Conservation (phyloP, 1,140 invertebrate species). For the Drosophila ironensis region DNA sequence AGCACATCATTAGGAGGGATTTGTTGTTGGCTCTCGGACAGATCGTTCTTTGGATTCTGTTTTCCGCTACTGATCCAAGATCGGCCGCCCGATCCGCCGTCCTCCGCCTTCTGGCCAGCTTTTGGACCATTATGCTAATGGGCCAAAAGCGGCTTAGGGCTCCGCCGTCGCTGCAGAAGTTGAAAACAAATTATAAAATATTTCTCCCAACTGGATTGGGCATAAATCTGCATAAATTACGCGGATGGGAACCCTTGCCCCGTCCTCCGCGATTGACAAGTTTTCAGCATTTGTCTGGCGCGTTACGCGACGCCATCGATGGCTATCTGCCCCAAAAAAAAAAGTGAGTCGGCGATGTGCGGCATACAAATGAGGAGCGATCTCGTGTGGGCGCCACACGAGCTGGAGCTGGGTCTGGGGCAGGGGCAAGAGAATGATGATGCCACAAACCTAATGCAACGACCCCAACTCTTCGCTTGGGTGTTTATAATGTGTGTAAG, state of each 20-base stretch:
- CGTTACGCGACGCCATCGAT: slow-evolving; percentile 70
- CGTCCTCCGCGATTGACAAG: slow-evolving; percentile 59
- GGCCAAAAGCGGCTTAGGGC: slow-evolving; percentile 37
- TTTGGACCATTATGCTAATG: slow-evolving; percentile 69
- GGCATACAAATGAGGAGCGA: slow-evolving; percentile 63
- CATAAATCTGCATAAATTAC: slow-evolving; percentile 71
- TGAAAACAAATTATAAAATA: slow-evolving; percentile 67
- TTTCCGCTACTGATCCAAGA: slow-evolving; percentile 29
- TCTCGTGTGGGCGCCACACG: slow-evolving; percentile 66
- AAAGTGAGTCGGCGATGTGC: slow-evolving; percentile 29
- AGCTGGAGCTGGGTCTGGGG: too few species aligned
- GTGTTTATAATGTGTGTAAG: slow-evolving; percentile 57
- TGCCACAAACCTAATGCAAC: slow-evolving; percentile 26
- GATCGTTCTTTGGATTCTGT: slow-evolving; percentile 22
- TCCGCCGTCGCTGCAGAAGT: slow-evolving; percentile 35
- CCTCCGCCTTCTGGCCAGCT: slow-evolving; percentile 18
- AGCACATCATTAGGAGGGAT: slow-evolving; percentile 69
- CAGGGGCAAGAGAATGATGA: slow-evolving; percentile 1
- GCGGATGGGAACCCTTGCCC: slow-evolving; percentile 37
- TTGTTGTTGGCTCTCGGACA: slow-evolving; percentile 26
- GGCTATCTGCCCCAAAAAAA: slow-evolving; percentile 37
- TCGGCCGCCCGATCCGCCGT: not conserved
- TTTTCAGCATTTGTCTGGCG: slow-evolving; percentile 60
- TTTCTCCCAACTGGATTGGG: slow-evolving; percentile 36
- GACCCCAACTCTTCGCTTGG: not conserved